phyloP scores from a whole-genome alignment of 2,888 invertebrate species.

The Polyploca ridens region DNA sequence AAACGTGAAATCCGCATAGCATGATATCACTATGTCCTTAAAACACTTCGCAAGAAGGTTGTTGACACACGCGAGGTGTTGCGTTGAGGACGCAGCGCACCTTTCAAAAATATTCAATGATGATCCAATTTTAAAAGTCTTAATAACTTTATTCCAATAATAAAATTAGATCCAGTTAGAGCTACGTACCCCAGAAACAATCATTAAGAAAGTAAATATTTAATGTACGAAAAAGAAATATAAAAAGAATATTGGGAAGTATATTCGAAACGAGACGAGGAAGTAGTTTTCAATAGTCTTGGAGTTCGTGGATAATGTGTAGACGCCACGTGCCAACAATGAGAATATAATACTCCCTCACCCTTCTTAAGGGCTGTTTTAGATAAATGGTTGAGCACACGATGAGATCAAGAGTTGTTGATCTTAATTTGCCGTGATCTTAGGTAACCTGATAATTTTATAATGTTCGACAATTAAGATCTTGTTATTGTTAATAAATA shows the following conservation, averaged over 20 bases:
- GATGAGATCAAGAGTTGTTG: neutral
- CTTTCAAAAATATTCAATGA: neutral
- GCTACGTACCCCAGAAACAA: neutral
- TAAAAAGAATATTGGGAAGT: too few relatives aligned
- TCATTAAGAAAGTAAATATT: neutral
- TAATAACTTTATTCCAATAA: neutral
- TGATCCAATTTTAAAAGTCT: neutral
- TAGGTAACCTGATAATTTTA: neutral
- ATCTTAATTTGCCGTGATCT: neutral
- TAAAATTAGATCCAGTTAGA: neutral
- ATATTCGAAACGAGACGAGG: neutral
- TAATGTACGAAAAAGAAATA: neutral
- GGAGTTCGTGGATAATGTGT: neutral
- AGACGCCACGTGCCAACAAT: neutral
- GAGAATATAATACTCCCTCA: neutral
- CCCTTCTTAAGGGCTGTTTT: neutral
- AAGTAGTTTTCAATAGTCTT: neutral
- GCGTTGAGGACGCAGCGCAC: neutral
- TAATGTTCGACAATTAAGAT: neutral
- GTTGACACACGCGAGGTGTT: neutral
- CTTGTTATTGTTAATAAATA: neutral
- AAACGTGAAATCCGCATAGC: slow-evolving; percentile 8
- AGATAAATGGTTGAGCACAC: neutral
- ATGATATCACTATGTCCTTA: slow-evolving; percentile 14
- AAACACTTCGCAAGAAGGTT: slow-evolving; percentile 10